Percentiles rank a stretch among this genome's conserved stretches.
phyloP scores from a whole-genome alignment of 2,888 invertebrate genomes.

The Leistus spinibarbis region DNA sequence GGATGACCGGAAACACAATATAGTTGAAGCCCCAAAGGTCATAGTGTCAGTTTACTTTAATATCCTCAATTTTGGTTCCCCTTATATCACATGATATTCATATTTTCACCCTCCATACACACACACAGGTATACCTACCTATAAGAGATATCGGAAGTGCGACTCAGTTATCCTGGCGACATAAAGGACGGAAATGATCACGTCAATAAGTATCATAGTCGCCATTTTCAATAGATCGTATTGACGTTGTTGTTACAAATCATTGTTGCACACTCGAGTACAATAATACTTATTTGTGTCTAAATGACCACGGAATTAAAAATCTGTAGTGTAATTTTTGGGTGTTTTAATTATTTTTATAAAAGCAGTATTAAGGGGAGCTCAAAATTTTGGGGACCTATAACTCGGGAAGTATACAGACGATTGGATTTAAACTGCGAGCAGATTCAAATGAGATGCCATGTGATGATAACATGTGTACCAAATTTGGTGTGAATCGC shows the following conservation, averaged over 20 bases:
- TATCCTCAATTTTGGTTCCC: neutral
- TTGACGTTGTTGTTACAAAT: neutral
- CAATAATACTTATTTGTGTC: too few species aligned
- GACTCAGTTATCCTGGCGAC: neutral
- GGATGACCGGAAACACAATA: neutral
- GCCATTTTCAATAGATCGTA: neutral
- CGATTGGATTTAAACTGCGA: too few species aligned
- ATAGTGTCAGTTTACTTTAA: neutral
- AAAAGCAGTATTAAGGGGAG: too few species aligned
- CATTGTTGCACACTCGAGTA: neutral
- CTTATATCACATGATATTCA: constrained; percentile 4
- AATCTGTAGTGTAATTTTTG: too few species aligned
- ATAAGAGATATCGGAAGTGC: neutral
- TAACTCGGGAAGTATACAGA: too few species aligned
- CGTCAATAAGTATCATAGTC: neutral
- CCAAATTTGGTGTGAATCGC: too few species aligned
- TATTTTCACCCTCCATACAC: neutral
- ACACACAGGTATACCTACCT: neutral
- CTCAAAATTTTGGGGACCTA: too few species aligned
- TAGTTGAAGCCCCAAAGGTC: constrained; percentile 1
- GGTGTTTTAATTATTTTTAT: too few species aligned
- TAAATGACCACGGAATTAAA: too few species aligned
- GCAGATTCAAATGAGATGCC: too few species aligned
- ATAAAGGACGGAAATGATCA: neutral
- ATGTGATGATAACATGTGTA: too few species aligned